Evolutionary conservation across 2,888 invertebrate genomes (phyloP).

Genomic region (Saturnia pavonia): DNA sequence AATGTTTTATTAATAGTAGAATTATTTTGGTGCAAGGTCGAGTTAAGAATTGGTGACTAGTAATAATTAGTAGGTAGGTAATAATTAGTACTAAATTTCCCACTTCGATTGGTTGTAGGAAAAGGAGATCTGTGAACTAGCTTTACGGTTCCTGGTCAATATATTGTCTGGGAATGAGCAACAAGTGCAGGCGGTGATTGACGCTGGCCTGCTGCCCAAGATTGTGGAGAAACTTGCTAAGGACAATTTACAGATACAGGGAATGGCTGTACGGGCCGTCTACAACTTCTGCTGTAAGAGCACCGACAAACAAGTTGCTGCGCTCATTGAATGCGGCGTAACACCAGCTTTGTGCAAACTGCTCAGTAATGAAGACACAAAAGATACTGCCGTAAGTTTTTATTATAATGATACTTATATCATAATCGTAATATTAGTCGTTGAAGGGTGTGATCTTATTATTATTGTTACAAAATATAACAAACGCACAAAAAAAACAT

Average conservation of each 20-base stretch:
- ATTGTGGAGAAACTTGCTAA: conserved; percentile 95
- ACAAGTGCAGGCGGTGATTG: conserved; percentile 98
- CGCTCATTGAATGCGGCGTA: conserved; percentile 94
- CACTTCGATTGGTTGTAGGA: conserved; percentile 74
- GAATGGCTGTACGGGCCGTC: conserved; percentile 99
- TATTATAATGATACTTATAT: too few relatives aligned
- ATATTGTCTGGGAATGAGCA: conserved; percentile 99
- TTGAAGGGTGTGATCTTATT: too few relatives aligned
- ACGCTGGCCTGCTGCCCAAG: conserved; percentile 95
- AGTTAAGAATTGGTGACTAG: too few relatives aligned
- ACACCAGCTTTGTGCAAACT: conserved; percentile 98
- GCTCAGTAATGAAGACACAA: conserved; percentile 96
- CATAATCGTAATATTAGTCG: too few relatives aligned
- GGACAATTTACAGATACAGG: conserved; percentile 99
- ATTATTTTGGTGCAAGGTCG: too few relatives aligned
- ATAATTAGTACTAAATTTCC: too few relatives aligned
- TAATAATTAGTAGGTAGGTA: too few relatives aligned
- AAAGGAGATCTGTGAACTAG: conserved; percentile 99
- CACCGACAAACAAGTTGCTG: conserved; percentile 93
- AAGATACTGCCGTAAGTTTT: conserved; percentile 86
- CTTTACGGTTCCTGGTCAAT: conserved; percentile 99
- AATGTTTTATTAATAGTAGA: too few relatives aligned
- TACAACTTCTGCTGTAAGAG: conserved; percentile 99
- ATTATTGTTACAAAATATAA: too few relatives aligned
- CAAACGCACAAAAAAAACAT: too few relatives aligned